Percentiles rank a stretch among this genome's conserved stretches.
phyloP scores from a whole-genome alignment of 2,888 invertebrate species.

The Parascotia fuliginaria region DNA sequence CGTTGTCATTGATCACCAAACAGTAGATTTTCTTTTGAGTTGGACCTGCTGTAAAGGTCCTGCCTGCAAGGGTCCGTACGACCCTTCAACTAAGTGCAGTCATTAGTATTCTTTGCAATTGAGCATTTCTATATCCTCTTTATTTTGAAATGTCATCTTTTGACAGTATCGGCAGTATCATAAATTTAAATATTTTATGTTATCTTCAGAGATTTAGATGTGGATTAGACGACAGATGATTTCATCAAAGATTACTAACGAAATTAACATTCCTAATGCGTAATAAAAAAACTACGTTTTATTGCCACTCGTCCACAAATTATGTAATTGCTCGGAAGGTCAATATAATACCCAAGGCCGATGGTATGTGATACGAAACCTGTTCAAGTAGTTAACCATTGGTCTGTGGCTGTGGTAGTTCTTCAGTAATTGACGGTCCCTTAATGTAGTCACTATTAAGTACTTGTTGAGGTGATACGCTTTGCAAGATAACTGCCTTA shows the following conservation, averaged over 20 bases:
- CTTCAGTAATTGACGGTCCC: conserved; percentile 44
- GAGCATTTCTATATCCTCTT: too few relatives aligned
- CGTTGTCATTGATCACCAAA: too few relatives aligned
- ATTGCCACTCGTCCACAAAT: conserved; percentile 60
- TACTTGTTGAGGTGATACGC: conserved; percentile 41
- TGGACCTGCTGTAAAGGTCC: too few relatives aligned
- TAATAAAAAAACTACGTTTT: conserved; percentile 53
- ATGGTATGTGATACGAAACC: conserved; percentile 61
- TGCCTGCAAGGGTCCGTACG: too few relatives aligned
- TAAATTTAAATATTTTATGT: background rate
- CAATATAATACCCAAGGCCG: conserved; percentile 65
- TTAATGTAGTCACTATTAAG: conserved; percentile 50
- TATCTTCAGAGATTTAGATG: conserved; percentile 5
- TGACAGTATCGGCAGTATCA: background rate
- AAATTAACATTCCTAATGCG: conserved; percentile 45
- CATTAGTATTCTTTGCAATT: too few relatives aligned
- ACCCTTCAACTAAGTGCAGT: too few relatives aligned
- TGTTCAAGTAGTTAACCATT: conserved; percentile 52
- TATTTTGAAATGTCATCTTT: too few relatives aligned
- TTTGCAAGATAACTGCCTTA: conserved; percentile 33
- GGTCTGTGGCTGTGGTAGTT: conserved; percentile 54
- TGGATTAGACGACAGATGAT: conserved; percentile 32
- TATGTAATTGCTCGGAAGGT: conserved; percentile 70
- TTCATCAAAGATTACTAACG: conserved; percentile 38
- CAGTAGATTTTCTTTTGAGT: too few relatives aligned